Evolutionary conservation across 2,888 invertebrate genomes (phyloP).

Genomic region (Marronus borbonicus): DNA sequence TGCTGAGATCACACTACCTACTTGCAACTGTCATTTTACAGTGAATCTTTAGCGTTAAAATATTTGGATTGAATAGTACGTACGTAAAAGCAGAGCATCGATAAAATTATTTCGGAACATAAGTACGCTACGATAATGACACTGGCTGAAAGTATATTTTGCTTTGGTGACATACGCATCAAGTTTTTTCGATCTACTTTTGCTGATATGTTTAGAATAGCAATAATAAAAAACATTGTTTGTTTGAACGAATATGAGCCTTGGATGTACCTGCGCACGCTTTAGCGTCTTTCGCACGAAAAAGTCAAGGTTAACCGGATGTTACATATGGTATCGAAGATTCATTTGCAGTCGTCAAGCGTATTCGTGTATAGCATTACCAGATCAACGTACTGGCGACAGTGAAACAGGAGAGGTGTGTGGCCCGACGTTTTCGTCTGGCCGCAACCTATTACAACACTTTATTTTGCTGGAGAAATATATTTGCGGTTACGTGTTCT

Average conservation of each 20-base stretch:
- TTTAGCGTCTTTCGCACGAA: background rate
- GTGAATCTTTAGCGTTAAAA: too few species aligned
- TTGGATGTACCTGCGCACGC: background rate
- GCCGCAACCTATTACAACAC: background rate
- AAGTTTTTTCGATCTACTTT: too few species aligned
- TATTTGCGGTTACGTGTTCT: slow-evolving; percentile 3
- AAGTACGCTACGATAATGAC: too few species aligned
- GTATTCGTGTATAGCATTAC: background rate
- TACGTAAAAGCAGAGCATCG: too few species aligned
- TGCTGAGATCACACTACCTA: too few species aligned
- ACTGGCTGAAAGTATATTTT: too few species aligned
- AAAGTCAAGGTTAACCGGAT: slow-evolving; percentile 29
- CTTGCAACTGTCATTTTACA: too few species aligned
- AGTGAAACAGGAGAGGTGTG: slow-evolving; percentile 29
- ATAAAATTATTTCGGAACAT: too few species aligned
- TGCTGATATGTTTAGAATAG: too few species aligned
- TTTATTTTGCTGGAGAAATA: background rate
- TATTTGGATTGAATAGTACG: too few species aligned
- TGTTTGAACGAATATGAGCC: background rate
- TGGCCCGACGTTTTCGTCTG: slow-evolving; percentile 19
- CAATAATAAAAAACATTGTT: background rate
- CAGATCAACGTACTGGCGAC: slow-evolving; percentile 11
- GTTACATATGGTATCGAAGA: background rate
- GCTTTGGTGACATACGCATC: too few species aligned
- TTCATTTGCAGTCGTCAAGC: slow-evolving; percentile 26